Base-by-base conservation (phyloP, 2,888 invertebrate species). In the Agriopis marginaria region DNA sequence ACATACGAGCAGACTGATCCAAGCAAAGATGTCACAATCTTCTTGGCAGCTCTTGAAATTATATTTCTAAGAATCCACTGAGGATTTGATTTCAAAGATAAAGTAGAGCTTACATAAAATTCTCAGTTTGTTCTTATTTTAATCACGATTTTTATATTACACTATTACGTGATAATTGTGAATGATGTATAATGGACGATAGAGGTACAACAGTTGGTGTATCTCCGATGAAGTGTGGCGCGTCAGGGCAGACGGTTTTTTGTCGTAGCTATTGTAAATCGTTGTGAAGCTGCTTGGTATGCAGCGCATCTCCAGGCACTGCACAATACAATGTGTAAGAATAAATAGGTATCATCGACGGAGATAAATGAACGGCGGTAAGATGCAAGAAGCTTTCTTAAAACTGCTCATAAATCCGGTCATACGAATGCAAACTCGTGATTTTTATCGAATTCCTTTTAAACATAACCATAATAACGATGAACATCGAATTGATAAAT, bases 251-350 rank as follows among this genome's bases (percentile, higher is more conserved):
- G 77, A 80, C 80, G 78, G 78, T 86, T 90, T 89, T 68, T 89
- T 89, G 85, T 85, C 85, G 82, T 72, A 71, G 82, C 85, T 84
- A 88, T 90, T 89, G 85, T 87, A 82, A 82, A 81, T 81, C 79
- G 82, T 82, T 86, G 86, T 86, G 80, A 78, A 74, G 68, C 84
- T 87, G 84, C 77, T 90, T 88, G 86, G 88, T 89, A 90, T 89
- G 86, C 88, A 78, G 72, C 77, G 80, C 79, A 83, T 84, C 81
- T 80, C 78, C 72, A 79, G 79, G 79, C 78, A 74, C 79, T 79
- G 76, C 75, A 75, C 80, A 80, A 84, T 86, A 89, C 86, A 87
- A 83, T 84, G 87, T 85, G 75, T 82, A 84, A 83, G 82, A 80
- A 82, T 83, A 86, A 85, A 85, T 82, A 85, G 73, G 72, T 78